Percentiles rank a stretch among this genome's conserved stretches.
Evolutionary conservation across 2,113 vertebrate species (phyloP).

Genomic region (Lathamus discolor): DNA sequence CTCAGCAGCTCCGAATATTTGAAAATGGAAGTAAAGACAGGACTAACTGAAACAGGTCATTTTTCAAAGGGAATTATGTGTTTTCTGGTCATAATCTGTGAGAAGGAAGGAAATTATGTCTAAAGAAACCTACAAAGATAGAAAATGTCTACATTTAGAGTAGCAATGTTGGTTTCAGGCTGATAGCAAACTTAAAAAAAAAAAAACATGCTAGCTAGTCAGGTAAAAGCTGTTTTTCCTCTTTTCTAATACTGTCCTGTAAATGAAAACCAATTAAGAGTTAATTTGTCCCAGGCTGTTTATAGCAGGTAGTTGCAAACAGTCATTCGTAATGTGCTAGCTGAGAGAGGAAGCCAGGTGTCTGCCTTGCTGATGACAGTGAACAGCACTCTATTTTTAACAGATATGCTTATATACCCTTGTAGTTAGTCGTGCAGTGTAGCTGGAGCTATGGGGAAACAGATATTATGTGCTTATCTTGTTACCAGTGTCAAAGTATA

Average conservation of each 20-base stretch:
- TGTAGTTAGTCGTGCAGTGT: neutral
- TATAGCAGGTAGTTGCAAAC: neutral
- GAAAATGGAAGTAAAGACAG: neutral
- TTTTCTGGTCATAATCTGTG: neutral
- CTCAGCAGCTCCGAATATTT: neutral
- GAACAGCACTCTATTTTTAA: neutral
- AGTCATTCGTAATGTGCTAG: neutral
- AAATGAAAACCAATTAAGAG: neutral
- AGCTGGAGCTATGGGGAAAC: neutral
- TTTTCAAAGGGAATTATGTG: neutral
- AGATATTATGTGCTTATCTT: neutral
- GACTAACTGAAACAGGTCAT: neutral
- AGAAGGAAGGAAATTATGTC: neutral
- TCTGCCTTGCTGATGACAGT: neutral
- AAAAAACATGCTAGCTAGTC: neutral
- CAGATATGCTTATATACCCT: neutral
- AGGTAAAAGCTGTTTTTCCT: constrained; percentile 11
- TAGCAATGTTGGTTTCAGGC: neutral
- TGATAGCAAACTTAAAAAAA: neutral
- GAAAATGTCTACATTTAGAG: neutral
- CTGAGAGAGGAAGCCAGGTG: neutral
- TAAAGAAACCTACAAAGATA: neutral
- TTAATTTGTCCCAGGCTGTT: neutral
- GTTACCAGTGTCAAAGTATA: neutral
- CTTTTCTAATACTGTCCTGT: neutral